Conservation (phyloP, 2,888 invertebrate species). For the Cantharis nigra region DNA sequence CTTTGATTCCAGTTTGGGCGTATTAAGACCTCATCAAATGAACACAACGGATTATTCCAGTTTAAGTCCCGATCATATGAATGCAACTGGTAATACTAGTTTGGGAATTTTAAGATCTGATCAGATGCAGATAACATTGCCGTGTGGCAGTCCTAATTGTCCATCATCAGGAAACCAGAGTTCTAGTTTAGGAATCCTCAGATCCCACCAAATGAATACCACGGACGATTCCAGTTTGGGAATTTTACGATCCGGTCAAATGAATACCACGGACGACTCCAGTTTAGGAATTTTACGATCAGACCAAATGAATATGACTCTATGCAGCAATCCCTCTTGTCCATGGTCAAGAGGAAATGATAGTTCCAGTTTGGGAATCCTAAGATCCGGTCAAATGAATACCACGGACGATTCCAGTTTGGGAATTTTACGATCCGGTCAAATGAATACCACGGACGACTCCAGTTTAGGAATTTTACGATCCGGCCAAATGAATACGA, state of each 20-base stretch:
- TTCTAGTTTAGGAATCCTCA: neutral
- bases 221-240: too few species aligned
- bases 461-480: neutral
- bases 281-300: neutral
- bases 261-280: neutral
- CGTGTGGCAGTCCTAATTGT: too few species aligned
- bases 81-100: neutral
- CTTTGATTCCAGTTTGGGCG: neutral
- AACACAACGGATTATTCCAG: neutral
- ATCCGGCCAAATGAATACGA: neutral
- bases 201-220: neutral
- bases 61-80: neutral
- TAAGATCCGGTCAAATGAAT: too few species aligned
- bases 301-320: neutral
- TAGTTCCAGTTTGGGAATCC: too few species aligned
- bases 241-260: neutral
- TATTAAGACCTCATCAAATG: conserved; percentile 2
- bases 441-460: neutral
- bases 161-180: neutral
- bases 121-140: too few species aligned
- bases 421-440: too few species aligned
- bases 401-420: too few species aligned
- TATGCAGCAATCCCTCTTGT: too few species aligned
- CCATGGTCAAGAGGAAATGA: too few species aligned
- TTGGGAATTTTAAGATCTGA: neutral